Evolutionary conservation across 2,888 invertebrate genomes (phyloP).

Genomic region (Synergus laeviventris): DNA sequence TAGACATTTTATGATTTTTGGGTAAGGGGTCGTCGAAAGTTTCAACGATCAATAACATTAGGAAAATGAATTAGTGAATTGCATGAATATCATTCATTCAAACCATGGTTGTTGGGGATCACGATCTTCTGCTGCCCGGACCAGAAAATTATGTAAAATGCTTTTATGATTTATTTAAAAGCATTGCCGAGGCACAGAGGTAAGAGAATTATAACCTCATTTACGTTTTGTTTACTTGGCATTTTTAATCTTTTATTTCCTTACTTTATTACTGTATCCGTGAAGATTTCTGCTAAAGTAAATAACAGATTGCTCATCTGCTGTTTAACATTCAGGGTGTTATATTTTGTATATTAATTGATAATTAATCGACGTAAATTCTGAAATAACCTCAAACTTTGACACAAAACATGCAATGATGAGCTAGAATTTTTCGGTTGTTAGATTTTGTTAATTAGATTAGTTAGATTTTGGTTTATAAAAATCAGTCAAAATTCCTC

Average conservation of each 20-base stretch:
- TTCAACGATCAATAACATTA: conserved; percentile 74
- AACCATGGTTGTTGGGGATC: conserved; percentile 71
- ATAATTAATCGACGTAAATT: background rate
- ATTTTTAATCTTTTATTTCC: conserved; percentile 46
- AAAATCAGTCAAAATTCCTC: background rate
- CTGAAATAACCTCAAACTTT: conserved; percentile 57
- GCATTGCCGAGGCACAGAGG: conserved; percentile 76
- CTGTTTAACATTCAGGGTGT: background rate
- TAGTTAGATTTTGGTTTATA: conserved; percentile 4
- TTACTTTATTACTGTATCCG: conserved; percentile 32
- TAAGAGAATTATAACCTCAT: conserved; percentile 70
- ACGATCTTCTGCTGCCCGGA: conserved; percentile 74
- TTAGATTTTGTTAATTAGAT: too few species aligned
- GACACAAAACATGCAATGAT: background rate
- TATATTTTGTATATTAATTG: background rate
- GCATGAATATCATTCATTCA: conserved; percentile 59
- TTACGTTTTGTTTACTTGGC: conserved; percentile 67
- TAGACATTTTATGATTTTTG: too few species aligned
- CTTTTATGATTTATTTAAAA: conserved; percentile 77
- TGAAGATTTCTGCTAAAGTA: conserved; percentile 1
- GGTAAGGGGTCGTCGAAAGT: conserved; percentile 26
- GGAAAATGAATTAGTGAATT: conserved; percentile 72
- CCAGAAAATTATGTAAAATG: conserved; percentile 75
- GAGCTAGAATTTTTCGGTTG: conserved; percentile 18
- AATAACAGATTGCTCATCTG: conserved; percentile 1